Evolutionary conservation across 2,113 vertebrate species (phyloP).

Genomic region (Sphaerodactylus townsendi): DNA sequence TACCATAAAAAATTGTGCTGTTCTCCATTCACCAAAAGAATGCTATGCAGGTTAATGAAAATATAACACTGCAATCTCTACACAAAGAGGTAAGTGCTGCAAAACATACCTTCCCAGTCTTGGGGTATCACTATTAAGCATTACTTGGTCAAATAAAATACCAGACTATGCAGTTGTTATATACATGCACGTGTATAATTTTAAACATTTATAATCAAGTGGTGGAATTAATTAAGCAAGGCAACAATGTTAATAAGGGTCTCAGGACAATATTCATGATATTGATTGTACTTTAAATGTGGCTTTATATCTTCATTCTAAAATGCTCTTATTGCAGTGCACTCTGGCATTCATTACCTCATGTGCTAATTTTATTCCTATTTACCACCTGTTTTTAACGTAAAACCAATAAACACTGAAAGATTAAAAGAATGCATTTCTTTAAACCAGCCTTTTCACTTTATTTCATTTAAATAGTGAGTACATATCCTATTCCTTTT

Average conservation of each 20-base stretch:
- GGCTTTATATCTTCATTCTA: conserved; percentile 24
- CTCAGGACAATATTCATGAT: neutral
- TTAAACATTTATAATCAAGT: neutral
- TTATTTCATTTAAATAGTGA: neutral
- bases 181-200: conserved; percentile 2
- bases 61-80: neutral
- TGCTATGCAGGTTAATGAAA: conserved; percentile 20
- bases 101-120: neutral
- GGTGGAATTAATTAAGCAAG: neutral
- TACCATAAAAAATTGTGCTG: neutral
- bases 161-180: conserved; percentile 14
- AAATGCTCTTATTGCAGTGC: conserved; percentile 34
- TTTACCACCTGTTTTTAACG: conserved; percentile 11
- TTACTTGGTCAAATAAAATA: neutral
- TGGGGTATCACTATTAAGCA: neutral
- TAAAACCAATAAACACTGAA: neutral
- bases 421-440: neutral
- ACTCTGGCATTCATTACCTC: neutral
- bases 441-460: conserved; percentile 1
- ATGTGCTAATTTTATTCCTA: neutral
- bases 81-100: neutral
- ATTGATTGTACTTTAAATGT: neutral
- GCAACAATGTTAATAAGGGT: neutral
- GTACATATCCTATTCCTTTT: neutral
- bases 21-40: neutral